Evolutionary conservation across 2,888 invertebrate species (phyloP).

Genomic region (Abrostola triplasia): DNA sequence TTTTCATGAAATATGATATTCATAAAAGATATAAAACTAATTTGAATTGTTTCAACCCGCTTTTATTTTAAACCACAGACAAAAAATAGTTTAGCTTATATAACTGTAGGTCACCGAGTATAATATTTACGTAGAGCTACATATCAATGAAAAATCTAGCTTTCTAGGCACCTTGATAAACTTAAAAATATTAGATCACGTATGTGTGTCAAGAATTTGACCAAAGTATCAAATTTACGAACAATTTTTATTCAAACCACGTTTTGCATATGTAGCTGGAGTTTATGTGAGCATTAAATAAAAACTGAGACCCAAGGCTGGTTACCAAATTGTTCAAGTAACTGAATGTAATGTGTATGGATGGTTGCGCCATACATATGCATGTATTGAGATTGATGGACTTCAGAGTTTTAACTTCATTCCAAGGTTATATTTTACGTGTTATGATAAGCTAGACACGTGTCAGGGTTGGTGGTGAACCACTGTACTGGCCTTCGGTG

Average conservation of each 20-base stretch:
- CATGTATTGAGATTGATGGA: conserved; percentile 17
- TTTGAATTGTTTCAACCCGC: no score
- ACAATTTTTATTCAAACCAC: conserved; percentile 17
- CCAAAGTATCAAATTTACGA: background rate
- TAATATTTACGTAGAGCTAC: no score
- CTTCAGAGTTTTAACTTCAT: conserved; percentile 22
- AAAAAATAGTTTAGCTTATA: no score
- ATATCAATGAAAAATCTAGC: background rate
- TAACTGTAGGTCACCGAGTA: no score
- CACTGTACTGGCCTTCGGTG: background rate
- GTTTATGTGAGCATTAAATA: conserved; percentile 11
- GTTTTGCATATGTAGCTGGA: conserved; percentile 7
- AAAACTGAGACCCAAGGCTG: conserved; percentile 20
- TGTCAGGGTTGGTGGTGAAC: background rate
- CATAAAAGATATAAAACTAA: no score
- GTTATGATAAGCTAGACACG: background rate
- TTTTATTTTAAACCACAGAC: no score
- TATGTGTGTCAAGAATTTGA: background rate
- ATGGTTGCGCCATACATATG: conserved; percentile 33
- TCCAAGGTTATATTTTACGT: conserved; percentile 25
- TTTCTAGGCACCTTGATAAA: background rate
- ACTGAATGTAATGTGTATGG: conserved; percentile 26
- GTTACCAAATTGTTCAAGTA: conserved; percentile 29
- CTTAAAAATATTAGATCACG: background rate
- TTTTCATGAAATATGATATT: no score